A percentile compares a stretch with the other conserved stretches of the same genome.
phyloP scores from a whole-genome alignment of 2,888 invertebrate genomes.

The Tetanocera ferruginea region DNA sequence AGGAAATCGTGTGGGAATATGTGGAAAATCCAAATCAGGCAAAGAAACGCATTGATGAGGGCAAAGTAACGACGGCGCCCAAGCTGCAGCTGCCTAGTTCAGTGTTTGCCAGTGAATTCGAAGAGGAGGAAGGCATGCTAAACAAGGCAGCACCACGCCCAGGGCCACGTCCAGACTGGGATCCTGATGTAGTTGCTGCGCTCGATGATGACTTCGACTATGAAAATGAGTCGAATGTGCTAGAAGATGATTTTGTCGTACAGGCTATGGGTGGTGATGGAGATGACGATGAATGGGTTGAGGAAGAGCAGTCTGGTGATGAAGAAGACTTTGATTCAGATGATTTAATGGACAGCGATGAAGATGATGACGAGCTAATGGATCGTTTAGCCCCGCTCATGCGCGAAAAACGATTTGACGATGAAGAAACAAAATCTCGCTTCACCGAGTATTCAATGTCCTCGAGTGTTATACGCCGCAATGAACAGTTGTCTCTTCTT shows the following conservation, averaged over 20 bases:
- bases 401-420: slow-evolving; percentile 70
- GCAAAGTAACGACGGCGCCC: slow-evolving; percentile 48
- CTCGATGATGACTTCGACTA: slow-evolving; percentile 94
- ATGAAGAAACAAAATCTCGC: slow-evolving; percentile 86
- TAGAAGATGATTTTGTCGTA: slow-evolving; percentile 94
- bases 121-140: slow-evolving; percentile 82
- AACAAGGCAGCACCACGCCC: slow-evolving; percentile 67
- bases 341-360: slow-evolving; percentile 64
- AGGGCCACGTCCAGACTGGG: slow-evolving; percentile 80
- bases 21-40: slow-evolving; percentile 66
- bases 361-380: slow-evolving; percentile 70
- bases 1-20: slow-evolving; percentile 68
- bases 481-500: slow-evolving; percentile 83
- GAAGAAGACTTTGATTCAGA: slow-evolving; percentile 58
- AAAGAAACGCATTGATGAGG: slow-evolving; percentile 54
- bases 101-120: slow-evolving; percentile 87
- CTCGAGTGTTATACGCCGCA: slow-evolving; percentile 89
- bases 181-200: slow-evolving; percentile 93
- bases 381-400: slow-evolving; percentile 70
- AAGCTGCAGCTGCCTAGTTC: slow-evolving; percentile 82
- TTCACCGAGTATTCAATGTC: slow-evolving; percentile 96
- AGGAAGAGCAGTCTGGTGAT: slow-evolving; percentile 52
- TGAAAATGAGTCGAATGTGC: slow-evolving; percentile 83
- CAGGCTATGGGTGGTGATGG: slow-evolving; percentile 73
- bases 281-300: slow-evolving; percentile 55